phyloP scores from a whole-genome alignment of 2,797 vertebrate genomes.

The Sorex maritimensis region DNA sequence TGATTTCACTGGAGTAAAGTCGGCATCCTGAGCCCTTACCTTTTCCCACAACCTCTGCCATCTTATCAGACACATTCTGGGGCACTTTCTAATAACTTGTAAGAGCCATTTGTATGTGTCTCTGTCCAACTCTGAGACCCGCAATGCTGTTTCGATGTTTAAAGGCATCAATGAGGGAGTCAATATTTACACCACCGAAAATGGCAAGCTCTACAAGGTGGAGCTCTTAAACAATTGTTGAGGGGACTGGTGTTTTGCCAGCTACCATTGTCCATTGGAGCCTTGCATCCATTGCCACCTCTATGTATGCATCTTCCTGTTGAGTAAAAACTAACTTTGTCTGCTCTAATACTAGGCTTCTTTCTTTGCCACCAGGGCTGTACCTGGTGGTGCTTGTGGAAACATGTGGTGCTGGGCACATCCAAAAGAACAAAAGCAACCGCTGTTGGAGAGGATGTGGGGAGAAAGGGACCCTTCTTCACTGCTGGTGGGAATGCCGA shows the following conservation, averaged over 20 bases:
- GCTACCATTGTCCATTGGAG: background rate
- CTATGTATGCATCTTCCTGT: background rate
- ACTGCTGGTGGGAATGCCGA: no score
- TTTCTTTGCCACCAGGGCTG: no score
- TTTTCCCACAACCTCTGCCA: background rate
- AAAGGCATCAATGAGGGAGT: background rate
- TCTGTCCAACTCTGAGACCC: conserved; percentile 8
- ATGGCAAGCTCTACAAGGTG: conserved; percentile 13
- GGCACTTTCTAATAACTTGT: background rate
- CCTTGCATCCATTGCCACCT: background rate
- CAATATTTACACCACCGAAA: conserved; percentile 31
- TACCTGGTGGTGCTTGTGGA: no score
- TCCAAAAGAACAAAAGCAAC: no score
- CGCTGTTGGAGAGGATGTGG: no score
- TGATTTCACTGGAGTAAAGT: background rate
- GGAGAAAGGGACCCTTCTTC: no score
- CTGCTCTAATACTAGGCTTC: no score
- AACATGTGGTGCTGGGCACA: no score
- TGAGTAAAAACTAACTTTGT: background rate
- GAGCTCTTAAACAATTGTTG: background rate
- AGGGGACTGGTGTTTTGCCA: background rate
- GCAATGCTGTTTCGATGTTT: background rate
- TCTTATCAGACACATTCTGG: background rate
- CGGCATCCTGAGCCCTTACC: background rate
- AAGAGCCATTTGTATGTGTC: background rate